phyloP scores from a whole-genome alignment of 2,797 vertebrate genomes.

The Amniataba percoides region DNA sequence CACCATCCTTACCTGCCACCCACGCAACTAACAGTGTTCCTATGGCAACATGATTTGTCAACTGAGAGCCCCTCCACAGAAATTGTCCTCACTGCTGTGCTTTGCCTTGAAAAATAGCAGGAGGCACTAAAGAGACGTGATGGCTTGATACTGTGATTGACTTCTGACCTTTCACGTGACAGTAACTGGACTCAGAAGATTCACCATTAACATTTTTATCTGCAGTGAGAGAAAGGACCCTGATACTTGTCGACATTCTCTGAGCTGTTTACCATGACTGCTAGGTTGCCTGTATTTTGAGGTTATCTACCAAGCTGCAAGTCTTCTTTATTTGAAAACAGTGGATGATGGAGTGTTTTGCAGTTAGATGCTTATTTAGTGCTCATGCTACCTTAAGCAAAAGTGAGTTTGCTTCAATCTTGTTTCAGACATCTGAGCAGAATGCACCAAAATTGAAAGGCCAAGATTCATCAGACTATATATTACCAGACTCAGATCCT shows the following conservation, averaged over 20 bases:
- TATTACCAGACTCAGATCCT: background rate
- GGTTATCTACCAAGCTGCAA: background rate
- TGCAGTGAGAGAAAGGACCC: slow-evolving; percentile 10
- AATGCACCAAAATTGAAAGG: background rate
- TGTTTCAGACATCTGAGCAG: background rate
- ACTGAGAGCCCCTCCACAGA: slow-evolving; percentile 49
- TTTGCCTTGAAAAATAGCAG: slow-evolving; percentile 44
- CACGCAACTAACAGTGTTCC: slow-evolving; percentile 76
- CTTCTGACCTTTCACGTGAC: slow-evolving; percentile 51
- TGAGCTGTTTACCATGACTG: slow-evolving; percentile 12
- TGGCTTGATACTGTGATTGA: slow-evolving; percentile 35
- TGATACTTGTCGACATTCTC: slow-evolving; percentile 45
- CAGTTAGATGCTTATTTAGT: background rate
- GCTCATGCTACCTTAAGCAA: background rate
- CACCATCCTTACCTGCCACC: slow-evolving; percentile 73
- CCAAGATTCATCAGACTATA: too few species aligned
- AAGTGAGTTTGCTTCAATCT: background rate
- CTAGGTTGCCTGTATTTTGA: slow-evolving; percentile 10
- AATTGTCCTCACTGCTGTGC: slow-evolving; percentile 42
- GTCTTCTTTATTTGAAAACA: slow-evolving; percentile 8
- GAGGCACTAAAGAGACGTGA: slow-evolving; percentile 26
- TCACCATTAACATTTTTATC: slow-evolving; percentile 41
- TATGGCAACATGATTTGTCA: slow-evolving; percentile 82
- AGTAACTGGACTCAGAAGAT: slow-evolving; percentile 20
- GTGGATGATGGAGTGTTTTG: background rate